phyloP scores from a whole-genome alignment of 2,888 invertebrate species.

The Drosophila crucigera region DNA sequence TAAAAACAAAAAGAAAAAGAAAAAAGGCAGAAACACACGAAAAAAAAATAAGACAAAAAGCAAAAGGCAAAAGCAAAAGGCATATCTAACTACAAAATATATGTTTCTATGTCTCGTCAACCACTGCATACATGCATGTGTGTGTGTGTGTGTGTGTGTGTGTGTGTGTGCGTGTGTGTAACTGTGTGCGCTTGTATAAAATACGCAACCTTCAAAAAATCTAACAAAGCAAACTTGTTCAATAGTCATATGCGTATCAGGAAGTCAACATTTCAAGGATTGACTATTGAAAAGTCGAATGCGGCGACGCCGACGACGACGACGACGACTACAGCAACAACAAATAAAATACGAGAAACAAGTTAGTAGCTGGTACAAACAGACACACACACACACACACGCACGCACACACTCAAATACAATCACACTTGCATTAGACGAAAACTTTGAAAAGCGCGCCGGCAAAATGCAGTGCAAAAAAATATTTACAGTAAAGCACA shows the following conservation, averaged over 20 bases:
- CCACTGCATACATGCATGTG: constrained; percentile 37
- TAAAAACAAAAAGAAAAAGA: constrained; percentile 30
- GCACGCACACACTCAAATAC: constrained; percentile 14
- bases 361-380: constrained; percentile 59
- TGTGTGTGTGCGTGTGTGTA: constrained; percentile 19
- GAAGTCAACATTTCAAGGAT: constrained; percentile 85
- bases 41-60: constrained; percentile 36
- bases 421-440: constrained; percentile 45
- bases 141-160: constrained; percentile 26
- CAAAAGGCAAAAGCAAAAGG: constrained; percentile 46
- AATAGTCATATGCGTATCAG: constrained; percentile 84
- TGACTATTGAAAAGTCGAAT: constrained; percentile 84
- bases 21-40: constrained; percentile 24
- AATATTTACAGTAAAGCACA: constrained; percentile 73
- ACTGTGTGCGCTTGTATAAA: constrained; percentile 65
- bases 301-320: constrained; percentile 55
- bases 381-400: constrained; percentile 26
- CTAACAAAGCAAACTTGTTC: constrained; percentile 83
- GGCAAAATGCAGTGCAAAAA: constrained; percentile 75
- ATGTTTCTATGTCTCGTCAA: constrained; percentile 42
- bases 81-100: constrained; percentile 62
- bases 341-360: constrained; percentile 65
- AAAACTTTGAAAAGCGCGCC: constrained; percentile 74
- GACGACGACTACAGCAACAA: constrained; percentile 38
- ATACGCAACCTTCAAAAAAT: constrained; percentile 83